Evolutionary conservation across 2,888 invertebrate genomes (phyloP), one percentile per base, ranked within the genome.

Genomic region (Palloptera scutellata): DNA sequence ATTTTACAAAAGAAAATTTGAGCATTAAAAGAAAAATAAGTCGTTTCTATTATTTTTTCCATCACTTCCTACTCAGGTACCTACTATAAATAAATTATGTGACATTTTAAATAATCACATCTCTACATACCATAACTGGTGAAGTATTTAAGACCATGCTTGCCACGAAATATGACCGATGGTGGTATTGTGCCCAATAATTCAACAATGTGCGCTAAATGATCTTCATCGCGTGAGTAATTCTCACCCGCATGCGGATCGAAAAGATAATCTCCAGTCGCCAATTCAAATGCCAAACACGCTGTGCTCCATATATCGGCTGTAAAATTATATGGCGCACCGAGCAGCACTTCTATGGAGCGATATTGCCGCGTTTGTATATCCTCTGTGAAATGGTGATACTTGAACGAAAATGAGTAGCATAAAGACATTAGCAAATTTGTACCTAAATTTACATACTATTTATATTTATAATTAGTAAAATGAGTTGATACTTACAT

Each of bases 291-390:
- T 60, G 93, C 92, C 88, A 94, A 88, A 83, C 94, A 94, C 13
- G 94, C 94, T 12, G 92, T 90, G 74, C 92, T 92, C 94, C 94
- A 94, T 69, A 94, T 91, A 84, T 94, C 94, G 59, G 94, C 93
- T 59, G 92, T 90, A 70, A 91, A 88, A 71, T 91, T 91, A 81
- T 94, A 94, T 1, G 91, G 91, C 59, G 92, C 90, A 54, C 93
- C 93, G 62, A 84, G 75, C 41, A 83, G 75, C 41, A 94, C 94
- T 86, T 94, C 94, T 67, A 93, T 86, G 71, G 91, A 90, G 72
- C 93, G 87, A 82, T 94, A 95, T 84, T 94, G 94, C 60, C 93
- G 86, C 4, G 94, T 95, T 86, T 95, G 94, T 73, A 94, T 94
- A 79, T 93, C 92, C 81, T 93, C 91, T 17, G 92, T 91, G 81